Percentiles rank a stretch among this genome's conserved stretches.
These are phyloP conservation scores for Mastacembelus armatus DNA, from an alignment of 2,797 vertebrate species.

Conservation along the genomic window DNA sequence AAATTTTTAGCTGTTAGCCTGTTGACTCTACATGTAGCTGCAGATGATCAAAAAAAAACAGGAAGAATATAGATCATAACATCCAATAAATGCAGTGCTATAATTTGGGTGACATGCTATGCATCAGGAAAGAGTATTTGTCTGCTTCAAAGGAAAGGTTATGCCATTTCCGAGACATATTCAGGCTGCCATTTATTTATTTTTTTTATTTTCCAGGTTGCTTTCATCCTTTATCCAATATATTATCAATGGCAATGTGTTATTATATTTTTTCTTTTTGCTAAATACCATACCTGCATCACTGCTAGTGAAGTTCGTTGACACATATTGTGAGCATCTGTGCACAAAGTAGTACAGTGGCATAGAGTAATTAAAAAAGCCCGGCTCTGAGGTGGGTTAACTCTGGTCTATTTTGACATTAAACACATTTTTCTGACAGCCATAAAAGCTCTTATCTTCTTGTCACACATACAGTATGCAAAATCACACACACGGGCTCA, in stretches of 20 bases:
- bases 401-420: constrained; percentile 28
- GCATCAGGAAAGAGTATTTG: constrained; percentile 33
- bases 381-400: constrained; percentile 37
- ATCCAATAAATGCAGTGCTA: constrained; percentile 41
- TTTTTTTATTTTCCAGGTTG: constrained; percentile 41
- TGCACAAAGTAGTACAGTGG: not conserved
- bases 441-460: constrained; percentile 37
- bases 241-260: constrained; percentile 47
- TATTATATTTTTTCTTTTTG: not conserved
- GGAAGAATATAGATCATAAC: constrained; percentile 38
- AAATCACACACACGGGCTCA: constrained; percentile 25
- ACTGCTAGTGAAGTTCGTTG: constrained; percentile 19
- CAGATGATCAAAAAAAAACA: constrained; percentile 54
- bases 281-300: constrained; percentile 48
- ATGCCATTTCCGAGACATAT: constrained; percentile 24
- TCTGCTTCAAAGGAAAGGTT: constrained; percentile 56
- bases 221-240: constrained; percentile 42
- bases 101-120: constrained; percentile 45
- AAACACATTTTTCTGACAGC: constrained; percentile 50
- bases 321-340: constrained; percentile 2
- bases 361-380: constrained; percentile 43
- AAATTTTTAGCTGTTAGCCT: constrained; percentile 33
- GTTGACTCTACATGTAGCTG: constrained; percentile 34
- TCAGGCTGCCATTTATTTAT: constrained; percentile 40
- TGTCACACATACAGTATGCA: constrained; percentile 31